These are phyloP conservation scores for Boloria selene DNA, from an alignment of 2,888 invertebrate genomes.

Conservation along the genomic window DNA sequence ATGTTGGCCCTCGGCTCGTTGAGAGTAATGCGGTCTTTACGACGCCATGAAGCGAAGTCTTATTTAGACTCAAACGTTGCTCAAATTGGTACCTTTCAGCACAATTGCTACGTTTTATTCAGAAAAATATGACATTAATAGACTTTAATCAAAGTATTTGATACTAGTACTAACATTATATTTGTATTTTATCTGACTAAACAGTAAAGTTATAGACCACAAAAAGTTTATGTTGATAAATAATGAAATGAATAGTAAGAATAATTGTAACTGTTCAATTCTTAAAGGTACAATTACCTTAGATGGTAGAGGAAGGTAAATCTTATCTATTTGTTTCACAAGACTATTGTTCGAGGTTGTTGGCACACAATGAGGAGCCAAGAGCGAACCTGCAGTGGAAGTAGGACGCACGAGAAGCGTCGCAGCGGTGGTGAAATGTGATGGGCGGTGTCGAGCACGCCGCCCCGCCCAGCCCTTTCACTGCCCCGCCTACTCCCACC, in stretches of 20 bases:
- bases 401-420: conserved; percentile 71
- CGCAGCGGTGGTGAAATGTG: conserved; percentile 73
- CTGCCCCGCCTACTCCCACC: conserved; percentile 72
- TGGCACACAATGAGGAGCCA: conserved; percentile 77
- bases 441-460: conserved; percentile 76
- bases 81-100: conserved; percentile 78
- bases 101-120: conserved; percentile 58
- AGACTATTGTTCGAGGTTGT: conserved; percentile 71
- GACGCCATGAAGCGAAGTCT: conserved; percentile 74
- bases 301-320: conserved; percentile 48
- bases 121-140: not conserved
- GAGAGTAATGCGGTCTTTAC: conserved; percentile 78
- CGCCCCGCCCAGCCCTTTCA: conserved; percentile 79
- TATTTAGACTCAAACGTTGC: conserved; percentile 72
- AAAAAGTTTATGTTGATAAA: not conserved
- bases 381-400: conserved; percentile 72
- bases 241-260: not conserved
- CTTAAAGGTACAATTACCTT: conserved; percentile 41
- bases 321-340: conserved; percentile 76
- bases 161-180: not conserved
- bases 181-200: too few relatives aligned
- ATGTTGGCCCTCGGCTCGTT: conserved; percentile 71
- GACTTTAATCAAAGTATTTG: not conserved
- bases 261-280: conserved; percentile 27
- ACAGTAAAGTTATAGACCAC: too few relatives aligned